Base-by-base conservation (phyloP, 2,113 vertebrate genomes). In the Archocentrus centrarchus region DNA sequence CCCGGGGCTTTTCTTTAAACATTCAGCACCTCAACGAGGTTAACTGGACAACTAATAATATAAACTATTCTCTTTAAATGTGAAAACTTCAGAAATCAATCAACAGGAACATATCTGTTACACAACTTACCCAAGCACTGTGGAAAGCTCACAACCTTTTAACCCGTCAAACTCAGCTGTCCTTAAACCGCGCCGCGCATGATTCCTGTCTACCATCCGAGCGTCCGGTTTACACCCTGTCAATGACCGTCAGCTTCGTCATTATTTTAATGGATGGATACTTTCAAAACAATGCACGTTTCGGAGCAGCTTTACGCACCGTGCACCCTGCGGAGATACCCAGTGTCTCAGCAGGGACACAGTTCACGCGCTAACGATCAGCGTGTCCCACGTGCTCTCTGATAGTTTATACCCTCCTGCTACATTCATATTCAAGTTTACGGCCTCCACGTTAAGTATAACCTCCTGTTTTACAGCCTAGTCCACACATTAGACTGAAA, bases 101-200 rank as follows among this genome's bases (percentile, higher is more conserved):
- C 47, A 35, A 73, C 44, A 53, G 27, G 0, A 47, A 53, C 3
- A 39, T 27, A 18, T 41, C n/a, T 27, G 39, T 47, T 27, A 30
- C 9, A 57, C 41, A 75, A 75, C 89, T 83, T 24, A 92, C 91
- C 80, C 11, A 53, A 55, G 68, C 68, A 2, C 47, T 11, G 27
- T 0, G 68, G 0, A 73, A 73, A 55, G 32, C 27, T 53, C 27
- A 13, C 7, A 73, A 73, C 53, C 76, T 77, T 66, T 55, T 47
- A 68, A 22, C 79, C 22, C 2, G 20, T 77, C 20, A 79, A 20
- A 32, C 59, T 66, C 50, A 55, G 20, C 14, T 0, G 75, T n/a
- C 14, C 20, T 80, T 59, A 70, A 50, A 11, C n/a, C n/a, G 13
- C 24, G 11, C 22, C 41, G 17, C 35, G 30, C 59, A 57, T 5